Base-by-base conservation (phyloP, 2,888 invertebrate species). In the Thereva nobilitata region DNA sequence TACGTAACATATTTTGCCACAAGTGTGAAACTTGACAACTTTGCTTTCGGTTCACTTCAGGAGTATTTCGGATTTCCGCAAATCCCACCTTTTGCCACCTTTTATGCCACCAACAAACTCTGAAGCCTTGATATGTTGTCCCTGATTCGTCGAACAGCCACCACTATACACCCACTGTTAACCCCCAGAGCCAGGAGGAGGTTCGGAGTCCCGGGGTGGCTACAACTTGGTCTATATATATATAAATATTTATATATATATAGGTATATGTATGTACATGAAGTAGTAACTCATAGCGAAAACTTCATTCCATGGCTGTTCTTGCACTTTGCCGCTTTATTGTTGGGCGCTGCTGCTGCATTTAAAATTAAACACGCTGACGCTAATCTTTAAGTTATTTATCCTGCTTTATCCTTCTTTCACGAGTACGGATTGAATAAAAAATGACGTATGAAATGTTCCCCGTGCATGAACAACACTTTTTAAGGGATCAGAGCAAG, bases 111-210 rank as follows among this genome's bases (percentile, higher is more conserved):
- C 61, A 50, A 61, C 41, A 61, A 42, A 61, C 38, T 61, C 61
- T 23, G 61, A 61, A 61, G 49, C 50, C 41, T 61, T 61, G 61
- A 61, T 50, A 61, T 61, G 50, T 61, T 61, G 50, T 61, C 41
- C 61, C 61, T 61, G 61, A 61, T 61, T 61, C 61, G 61, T 61
- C 50, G 61, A 61, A 61, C 50, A 61, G 34, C 61, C 61, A 50
- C 34, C 61, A 61, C 61, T 61, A 61, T 50, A 42, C 10, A 35
- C n/a, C 9, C n/a, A 57, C 61, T 40, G 2, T 41, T 50, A 61
- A 4, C 61, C 23, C 23, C 23, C 23, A 23, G 23, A 23, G 23
- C 23, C 23, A 23, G 23, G 23, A 23, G 23, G 23, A 23, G 23
- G 23, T 23, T 23, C 23, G 23, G 23, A 23, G 23, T 23, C 23